These are phyloP conservation scores for Toxonevra muliebris DNA, from an alignment of 2,888 invertebrate species.

Conservation along the genomic window DNA sequence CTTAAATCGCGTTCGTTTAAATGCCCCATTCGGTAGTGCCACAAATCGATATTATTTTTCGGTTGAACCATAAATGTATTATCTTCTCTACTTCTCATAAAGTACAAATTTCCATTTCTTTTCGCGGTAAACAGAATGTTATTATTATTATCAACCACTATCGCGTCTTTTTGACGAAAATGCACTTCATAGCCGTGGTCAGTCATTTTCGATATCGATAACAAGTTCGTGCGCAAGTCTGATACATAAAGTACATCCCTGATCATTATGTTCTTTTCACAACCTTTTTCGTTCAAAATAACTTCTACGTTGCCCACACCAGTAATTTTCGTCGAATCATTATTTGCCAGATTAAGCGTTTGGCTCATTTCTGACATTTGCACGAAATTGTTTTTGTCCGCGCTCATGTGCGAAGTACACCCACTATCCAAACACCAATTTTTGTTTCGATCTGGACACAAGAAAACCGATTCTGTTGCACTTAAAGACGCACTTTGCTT, in stretches of 20 bases:
- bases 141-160: constrained; percentile 22
- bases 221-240: constrained; percentile 36
- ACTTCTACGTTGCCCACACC: constrained; percentile 33
- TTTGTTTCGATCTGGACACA: constrained; percentile 16
- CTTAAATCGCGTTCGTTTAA: constrained; percentile 34
- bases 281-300: background rate
- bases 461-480: constrained; percentile 11
- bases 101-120: constrained; percentile 33
- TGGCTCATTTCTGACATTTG: constrained; percentile 21
- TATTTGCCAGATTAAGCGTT: constrained; percentile 33
- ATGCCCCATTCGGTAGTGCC: constrained; percentile 34
- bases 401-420: constrained; percentile 27
- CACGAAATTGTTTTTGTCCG: no score
- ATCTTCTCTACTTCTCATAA: constrained; percentile 21
- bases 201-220: constrained; percentile 38
- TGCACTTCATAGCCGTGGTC: constrained; percentile 34
- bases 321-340: constrained; percentile 33
- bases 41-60: constrained; percentile 26
- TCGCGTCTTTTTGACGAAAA: constrained; percentile 28
- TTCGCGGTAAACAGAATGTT: constrained; percentile 23
- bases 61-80: constrained; percentile 16
- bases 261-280: constrained; percentile 25
- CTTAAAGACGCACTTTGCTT: background rate
- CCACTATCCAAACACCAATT: constrained; percentile 28
- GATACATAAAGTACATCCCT: constrained; percentile 34